Base-by-base conservation (phyloP, 2,888 invertebrate species). In the Protodeltote pygarga region DNA sequence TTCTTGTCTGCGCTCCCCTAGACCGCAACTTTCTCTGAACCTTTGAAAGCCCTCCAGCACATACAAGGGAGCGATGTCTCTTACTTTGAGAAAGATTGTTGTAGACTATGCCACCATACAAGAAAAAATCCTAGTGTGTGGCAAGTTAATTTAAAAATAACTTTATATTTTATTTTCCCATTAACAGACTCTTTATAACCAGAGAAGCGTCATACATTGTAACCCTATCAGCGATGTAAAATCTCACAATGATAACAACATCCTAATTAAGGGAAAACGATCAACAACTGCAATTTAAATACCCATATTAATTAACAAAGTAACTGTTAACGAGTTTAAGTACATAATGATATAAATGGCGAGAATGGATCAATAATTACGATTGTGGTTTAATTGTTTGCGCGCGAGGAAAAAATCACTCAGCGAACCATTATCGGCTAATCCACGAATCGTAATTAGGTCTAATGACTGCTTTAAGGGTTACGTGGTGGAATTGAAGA, bases 351-450 rank as follows among this genome's bases (percentile, higher is more conserved):
- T 37, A 34, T 45, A 50, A 62, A 54, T 38, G 38, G 52, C 49
- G 51, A 41, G 51, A 63, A 64, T 34, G 52, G 52, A 64, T 55
- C 41, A 40, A 38, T 62, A 65, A 71, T 69, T 67, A 54, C 55
- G 14, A 29, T 14, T 34, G 28, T 24, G 21, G 9, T 45, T 25
- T 68, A 70, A 72, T 70, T 65, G 72, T 66, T 49, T 55, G 42
- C 27, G 33, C 6, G 57, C 49, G 27, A 37, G 41, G 40, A 77
- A 78, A 79, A 79, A 78, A 75, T 65, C 74, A 74, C 73, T 77
- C 66, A 64, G 49, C 58, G 49, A 57, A 29, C 66, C 46, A 75
- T 78, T 77, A 73, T 50, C 34, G 68, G 58, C 55, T 67, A 63
- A 63, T 62, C 50, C 44, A 47, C 45, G 45, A 70, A 68, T 59